Conservation (phyloP, 92 coral and sea anemone species). For the Ricordea florida region DNA sequence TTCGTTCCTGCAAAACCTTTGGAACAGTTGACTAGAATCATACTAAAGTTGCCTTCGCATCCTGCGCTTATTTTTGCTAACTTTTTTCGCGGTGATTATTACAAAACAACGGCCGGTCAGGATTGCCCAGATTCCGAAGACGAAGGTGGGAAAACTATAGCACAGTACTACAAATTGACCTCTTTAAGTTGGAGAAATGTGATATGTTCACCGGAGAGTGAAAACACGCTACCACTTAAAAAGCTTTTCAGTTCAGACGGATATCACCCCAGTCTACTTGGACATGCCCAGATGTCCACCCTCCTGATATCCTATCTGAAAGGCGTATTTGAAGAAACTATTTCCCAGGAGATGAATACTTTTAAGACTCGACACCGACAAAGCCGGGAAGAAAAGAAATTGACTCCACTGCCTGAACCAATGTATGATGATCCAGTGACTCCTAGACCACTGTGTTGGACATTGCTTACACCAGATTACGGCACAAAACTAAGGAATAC, state of each 20-base stretch:
- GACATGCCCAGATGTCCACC: slow-evolving; percentile 94
- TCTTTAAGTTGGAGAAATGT: slow-evolving; percentile 96
- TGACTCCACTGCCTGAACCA: slow-evolving; percentile 59
- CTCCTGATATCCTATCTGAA: slow-evolving; percentile 82
- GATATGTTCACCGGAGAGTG: slow-evolving; percentile 63
- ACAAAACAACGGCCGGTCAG: slow-evolving; percentile 71
- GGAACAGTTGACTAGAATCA: slow-evolving; percentile 87
- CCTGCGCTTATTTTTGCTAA: slow-evolving; percentile 92
- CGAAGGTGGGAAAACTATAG: slow-evolving; percentile 79
- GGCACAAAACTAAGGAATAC: slow-evolving; percentile 55
- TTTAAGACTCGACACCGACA: not conserved
- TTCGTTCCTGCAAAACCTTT: slow-evolving; percentile 91
- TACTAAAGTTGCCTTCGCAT: slow-evolving; percentile 83
- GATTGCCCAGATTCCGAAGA: slow-evolving; percentile 98
- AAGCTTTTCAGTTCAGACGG: slow-evolving; percentile 93
- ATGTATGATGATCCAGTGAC: slow-evolving; percentile 68
- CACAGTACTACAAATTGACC: slow-evolving; percentile 88
- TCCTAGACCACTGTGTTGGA: slow-evolving; percentile 92
- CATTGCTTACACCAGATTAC: slow-evolving; percentile 89
- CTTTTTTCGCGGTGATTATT: slow-evolving; percentile 89
- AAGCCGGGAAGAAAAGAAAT: not conserved
- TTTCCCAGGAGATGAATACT: slow-evolving; percentile 45
- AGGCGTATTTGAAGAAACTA: slow-evolving; percentile 82
- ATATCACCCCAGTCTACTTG: slow-evolving; percentile 92
- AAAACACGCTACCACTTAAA: slow-evolving; percentile 29